A percentile compares a stretch with the other conserved stretches of the same genome.
These are phyloP conservation scores for Osmoderma eremita DNA, from an alignment of 2,888 invertebrate genomes.

Conservation along the genomic window DNA sequence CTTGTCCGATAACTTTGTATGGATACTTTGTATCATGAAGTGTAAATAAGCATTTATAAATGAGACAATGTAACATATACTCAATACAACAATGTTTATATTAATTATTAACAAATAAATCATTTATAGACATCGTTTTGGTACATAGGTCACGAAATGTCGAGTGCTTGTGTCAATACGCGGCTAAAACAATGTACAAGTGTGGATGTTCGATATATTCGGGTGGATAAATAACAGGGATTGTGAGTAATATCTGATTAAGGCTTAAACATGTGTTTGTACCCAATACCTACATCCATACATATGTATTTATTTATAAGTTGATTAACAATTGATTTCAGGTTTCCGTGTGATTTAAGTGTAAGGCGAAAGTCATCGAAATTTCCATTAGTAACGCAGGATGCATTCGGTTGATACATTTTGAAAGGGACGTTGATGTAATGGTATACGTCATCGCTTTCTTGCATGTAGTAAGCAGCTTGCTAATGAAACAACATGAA, in stretches of 20 bases:
- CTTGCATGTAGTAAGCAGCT: too few relatives aligned
- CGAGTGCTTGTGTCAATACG: constrained; percentile 8
- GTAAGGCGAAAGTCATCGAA: too few relatives aligned
- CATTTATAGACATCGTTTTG: constrained; percentile 16
- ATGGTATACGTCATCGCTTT: too few relatives aligned
- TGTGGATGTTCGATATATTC: constrained; percentile 11
- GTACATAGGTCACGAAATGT: constrained; percentile 20
- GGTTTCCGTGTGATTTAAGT: neutral
- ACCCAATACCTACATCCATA: neutral
- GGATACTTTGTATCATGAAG: neutral
- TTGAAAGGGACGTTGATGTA: too few relatives aligned
- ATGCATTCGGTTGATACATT: too few relatives aligned
- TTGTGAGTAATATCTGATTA: constrained; percentile 24
- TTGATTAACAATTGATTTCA: constrained; percentile 5
- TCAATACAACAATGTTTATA: neutral
- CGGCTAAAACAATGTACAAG: constrained; percentile 2
- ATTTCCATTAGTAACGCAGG: too few relatives aligned
- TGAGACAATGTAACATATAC: neutral
- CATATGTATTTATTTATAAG: neutral
- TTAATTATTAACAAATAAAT: constrained; percentile 22
- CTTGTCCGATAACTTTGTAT: constrained; percentile 14
- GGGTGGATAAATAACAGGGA: neutral
- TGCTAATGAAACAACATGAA: too few relatives aligned
- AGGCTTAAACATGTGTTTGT: neutral
- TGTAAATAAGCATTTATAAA: neutral